These are phyloP conservation scores for Rotaria sp. DNA, from an alignment of 2,888 invertebrate genomes.

Conservation along the genomic window DNA sequence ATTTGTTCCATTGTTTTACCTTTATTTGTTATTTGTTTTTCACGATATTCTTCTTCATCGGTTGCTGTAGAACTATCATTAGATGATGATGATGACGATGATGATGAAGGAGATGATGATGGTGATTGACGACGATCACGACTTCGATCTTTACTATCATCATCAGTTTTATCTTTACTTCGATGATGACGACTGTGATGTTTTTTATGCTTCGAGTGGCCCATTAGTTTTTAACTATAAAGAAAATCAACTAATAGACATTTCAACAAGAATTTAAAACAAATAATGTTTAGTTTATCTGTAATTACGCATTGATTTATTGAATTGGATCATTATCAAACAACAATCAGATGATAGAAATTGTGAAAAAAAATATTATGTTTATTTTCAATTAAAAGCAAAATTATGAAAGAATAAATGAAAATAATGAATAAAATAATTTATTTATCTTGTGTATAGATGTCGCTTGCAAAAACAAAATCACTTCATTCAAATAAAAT, in stretches of 20 bases:
- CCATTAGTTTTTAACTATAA: not conserved
- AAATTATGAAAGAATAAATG: not conserved
- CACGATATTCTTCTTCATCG: constrained; percentile 16
- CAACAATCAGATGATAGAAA: not conserved
- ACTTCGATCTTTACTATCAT: not conserved
- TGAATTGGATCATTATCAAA: not conserved
- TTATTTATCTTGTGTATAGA: not conserved
- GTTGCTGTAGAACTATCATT: not conserved
- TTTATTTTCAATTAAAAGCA: not conserved
- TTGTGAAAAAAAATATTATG: not conserved
- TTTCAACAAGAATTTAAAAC: not conserved
- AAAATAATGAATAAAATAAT: not conserved
- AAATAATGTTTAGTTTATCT: too few relatives aligned
- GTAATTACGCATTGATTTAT: not conserved
- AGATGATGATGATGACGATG: not conserved
- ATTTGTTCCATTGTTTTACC: constrained; percentile 5
- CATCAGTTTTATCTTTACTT: not conserved
- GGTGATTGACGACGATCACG: not conserved
- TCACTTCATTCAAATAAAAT: not conserved
- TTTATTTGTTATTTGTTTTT: not conserved
- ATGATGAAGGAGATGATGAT: not conserved
- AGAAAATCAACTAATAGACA: not conserved
- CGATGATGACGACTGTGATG: not conserved
- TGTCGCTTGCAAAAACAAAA: not conserved
- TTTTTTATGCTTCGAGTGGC: not conserved